These are phyloP conservation scores for Drosophila obscura DNA, from an alignment of 1,140 invertebrate genomes.

Conservation along the genomic window DNA sequence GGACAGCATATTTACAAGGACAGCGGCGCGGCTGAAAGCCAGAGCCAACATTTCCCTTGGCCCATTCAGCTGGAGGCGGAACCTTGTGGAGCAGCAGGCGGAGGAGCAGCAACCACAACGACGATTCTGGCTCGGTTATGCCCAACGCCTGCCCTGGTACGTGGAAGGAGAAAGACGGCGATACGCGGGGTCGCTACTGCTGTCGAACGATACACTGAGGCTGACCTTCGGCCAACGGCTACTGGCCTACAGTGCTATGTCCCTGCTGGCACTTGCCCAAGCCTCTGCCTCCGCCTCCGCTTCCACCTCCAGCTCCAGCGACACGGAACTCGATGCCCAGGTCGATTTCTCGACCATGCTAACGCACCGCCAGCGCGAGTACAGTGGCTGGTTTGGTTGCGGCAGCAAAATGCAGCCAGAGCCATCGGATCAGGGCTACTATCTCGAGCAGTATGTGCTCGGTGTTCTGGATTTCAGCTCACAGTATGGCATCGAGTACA, in stretches of 20 bases:
- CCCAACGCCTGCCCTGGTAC: constrained; percentile 47
- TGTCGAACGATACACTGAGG: constrained; percentile 54
- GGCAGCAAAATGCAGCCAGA: constrained; percentile 30
- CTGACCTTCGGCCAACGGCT: constrained; percentile 32
- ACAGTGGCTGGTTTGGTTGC: constrained; percentile 27
- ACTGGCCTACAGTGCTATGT: constrained; percentile 44
- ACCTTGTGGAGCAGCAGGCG: not conserved
- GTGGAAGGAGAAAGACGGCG: constrained; percentile 22
- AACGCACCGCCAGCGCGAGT: constrained; percentile 38
- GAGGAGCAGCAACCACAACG: not conserved
- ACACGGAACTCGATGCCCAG: constrained; percentile 54
- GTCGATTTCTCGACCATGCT: constrained; percentile 68
- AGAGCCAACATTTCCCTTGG: constrained; percentile 27
- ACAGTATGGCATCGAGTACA: constrained; percentile 94
- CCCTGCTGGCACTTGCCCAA: constrained; percentile 49
- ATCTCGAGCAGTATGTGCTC: constrained; percentile 87
- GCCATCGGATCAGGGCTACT: constrained; percentile 56
- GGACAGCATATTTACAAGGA: not conserved
- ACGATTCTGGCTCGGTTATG: constrained; percentile 60
- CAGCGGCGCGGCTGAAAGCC: constrained; percentile 1
- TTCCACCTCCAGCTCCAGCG: constrained; percentile 35
- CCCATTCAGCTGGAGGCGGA: not conserved
- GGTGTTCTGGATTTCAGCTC: constrained; percentile 93
- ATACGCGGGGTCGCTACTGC: constrained; percentile 19
- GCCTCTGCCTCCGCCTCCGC: no score